Conservation (phyloP, 2,797 vertebrate genomes). For the Chromobotia macracanthus region DNA sequence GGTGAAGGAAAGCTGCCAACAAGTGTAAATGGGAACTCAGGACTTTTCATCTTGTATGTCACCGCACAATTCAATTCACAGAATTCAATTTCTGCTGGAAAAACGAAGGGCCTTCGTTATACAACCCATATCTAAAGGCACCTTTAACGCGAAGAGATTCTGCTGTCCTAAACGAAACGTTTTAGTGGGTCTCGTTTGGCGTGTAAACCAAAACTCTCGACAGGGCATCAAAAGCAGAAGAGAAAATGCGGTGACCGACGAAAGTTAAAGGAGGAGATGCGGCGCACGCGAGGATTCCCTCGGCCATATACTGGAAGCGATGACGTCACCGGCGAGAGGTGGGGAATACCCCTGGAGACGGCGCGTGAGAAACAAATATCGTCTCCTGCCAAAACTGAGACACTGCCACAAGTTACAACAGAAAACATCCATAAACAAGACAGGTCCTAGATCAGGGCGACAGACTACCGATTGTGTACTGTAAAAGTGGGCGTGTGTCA, state of each 20-base stretch:
- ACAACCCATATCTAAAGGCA: not conserved
- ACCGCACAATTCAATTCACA: no score
- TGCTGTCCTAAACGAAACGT: not conserved
- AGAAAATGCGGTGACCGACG: not conserved
- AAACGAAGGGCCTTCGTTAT: no score
- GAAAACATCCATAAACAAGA: not conserved
- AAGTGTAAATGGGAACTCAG: not conserved
- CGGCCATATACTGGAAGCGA: conserved; percentile 51
- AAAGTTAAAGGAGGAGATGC: not conserved
- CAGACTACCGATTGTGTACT: not conserved
- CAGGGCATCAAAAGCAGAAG: not conserved
- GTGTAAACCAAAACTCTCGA: not conserved
- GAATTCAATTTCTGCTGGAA: no score
- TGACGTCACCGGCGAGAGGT: conserved; percentile 51
- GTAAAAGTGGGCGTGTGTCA: not conserved
- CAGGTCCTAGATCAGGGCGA: not conserved
- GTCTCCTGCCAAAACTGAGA: not conserved
- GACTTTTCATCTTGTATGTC: no score
- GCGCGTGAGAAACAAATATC: not conserved
- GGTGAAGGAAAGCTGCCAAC: no score
- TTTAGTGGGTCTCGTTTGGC: not conserved
- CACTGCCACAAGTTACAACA: not conserved
- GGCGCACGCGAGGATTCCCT: conserved; percentile 54
- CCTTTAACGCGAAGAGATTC: not conserved
- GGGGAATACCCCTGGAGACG: conserved; percentile 48